Evolutionary conservation across 2,888 invertebrate genomes (phyloP).

Genomic region (Rhaphigaster nebulosa): DNA sequence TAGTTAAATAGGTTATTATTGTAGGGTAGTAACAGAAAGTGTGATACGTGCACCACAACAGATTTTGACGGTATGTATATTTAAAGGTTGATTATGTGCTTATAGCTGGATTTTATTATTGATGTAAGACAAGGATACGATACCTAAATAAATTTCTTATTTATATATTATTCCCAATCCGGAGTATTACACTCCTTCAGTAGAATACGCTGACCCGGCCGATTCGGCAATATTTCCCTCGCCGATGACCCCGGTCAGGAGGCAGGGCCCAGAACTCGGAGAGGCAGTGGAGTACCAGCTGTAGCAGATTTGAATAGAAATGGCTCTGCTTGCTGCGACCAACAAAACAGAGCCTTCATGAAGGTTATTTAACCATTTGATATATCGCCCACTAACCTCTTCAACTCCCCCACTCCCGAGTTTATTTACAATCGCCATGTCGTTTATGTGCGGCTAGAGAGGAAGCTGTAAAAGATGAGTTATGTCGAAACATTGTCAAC

Average conservation of each 20-base stretch:
- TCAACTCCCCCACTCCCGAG: not conserved
- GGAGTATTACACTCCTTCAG: not conserved
- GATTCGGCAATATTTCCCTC: not conserved
- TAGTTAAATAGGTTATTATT: too few relatives aligned
- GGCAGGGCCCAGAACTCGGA: not conserved
- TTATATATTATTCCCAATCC: too few relatives aligned
- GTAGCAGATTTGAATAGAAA: conserved; percentile 39
- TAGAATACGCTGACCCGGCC: not conserved
- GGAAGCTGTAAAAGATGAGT: not conserved
- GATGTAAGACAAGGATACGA: too few relatives aligned
- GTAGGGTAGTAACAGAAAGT: too few relatives aligned
- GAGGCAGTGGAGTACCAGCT: not conserved
- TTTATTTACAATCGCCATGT: conserved; percentile 23
- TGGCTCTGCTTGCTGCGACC: not conserved
- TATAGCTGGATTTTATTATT: too few relatives aligned
- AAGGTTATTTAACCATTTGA: conserved; percentile 40
- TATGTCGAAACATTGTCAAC: not conserved
- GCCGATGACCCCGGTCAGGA: not conserved
- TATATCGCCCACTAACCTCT: conserved; percentile 5
- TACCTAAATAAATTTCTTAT: too few relatives aligned
- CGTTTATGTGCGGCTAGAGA: not conserved
- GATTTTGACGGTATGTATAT: too few relatives aligned
- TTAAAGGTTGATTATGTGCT: too few relatives aligned
- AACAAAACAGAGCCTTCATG: conserved; percentile 36
- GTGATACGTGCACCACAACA: too few relatives aligned